Percentiles rank a stretch among this genome's conserved stretches.
phyloP scores from a whole-genome alignment of 2,797 vertebrate genomes.

The Microctenopoma lineatum region DNA sequence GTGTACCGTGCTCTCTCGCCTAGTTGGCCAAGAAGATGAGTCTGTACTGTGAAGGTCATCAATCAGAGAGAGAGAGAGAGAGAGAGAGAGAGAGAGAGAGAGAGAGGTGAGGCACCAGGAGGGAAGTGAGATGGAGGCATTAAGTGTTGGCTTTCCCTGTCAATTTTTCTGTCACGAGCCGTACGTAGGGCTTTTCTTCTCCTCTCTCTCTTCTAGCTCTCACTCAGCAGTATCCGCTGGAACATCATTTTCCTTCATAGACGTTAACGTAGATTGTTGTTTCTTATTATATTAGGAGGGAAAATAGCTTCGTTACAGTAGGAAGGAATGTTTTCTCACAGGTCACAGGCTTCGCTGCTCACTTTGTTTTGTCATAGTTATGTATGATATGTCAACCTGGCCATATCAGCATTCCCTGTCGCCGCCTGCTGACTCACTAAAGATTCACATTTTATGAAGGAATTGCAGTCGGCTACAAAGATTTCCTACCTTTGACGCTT shows the following conservation, averaged over 20 bases:
- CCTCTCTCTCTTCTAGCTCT: conserved; percentile 22
- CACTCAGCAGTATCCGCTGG: background rate
- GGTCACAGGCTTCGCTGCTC: background rate
- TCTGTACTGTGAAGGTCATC: conserved; percentile 71
- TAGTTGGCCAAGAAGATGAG: conserved; percentile 55
- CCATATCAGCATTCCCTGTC: background rate
- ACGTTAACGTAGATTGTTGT: no score
- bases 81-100: conserved; percentile 40
- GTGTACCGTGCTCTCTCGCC: conserved; percentile 40
- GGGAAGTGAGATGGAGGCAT: conserved; percentile 53
- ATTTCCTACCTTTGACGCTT: background rate
- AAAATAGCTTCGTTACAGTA: background rate
- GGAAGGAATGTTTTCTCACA: no score
- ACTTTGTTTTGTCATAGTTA: no score
- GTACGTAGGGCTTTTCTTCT: conserved; percentile 58
- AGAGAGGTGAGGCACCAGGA: background rate
- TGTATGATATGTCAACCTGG: no score
- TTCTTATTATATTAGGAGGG: no score
- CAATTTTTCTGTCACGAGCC: conserved; percentile 34
- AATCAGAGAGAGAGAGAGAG: conserved; percentile 46
- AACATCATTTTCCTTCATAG: background rate
- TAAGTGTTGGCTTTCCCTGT: conserved; percentile 70
- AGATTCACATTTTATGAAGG: background rate
- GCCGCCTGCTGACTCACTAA: background rate
- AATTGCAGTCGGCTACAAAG: background rate